Percentiles rank a stretch among this genome's conserved stretches.
Evolutionary conservation across 2,888 invertebrate species (phyloP).

Genomic region (Lithophane leautieri): DNA sequence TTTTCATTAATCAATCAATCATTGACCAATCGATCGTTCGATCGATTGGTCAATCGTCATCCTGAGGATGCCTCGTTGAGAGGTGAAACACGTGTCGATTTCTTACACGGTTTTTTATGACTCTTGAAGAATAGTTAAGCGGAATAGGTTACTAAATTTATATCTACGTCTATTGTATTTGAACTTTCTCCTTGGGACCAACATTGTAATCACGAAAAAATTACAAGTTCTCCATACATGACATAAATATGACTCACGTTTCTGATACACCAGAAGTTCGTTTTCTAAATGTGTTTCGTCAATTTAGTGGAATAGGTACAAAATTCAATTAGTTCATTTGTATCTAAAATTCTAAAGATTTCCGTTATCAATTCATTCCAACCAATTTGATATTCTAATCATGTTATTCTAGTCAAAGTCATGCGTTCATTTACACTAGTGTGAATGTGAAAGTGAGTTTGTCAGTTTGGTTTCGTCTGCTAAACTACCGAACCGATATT

Average conservation of each 20-base stretch:
- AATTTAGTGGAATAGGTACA: background rate
- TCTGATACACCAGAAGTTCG: background rate
- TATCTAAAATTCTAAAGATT: background rate
- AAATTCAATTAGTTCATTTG: background rate
- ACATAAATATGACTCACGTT: background rate
- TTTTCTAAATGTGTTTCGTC: background rate
- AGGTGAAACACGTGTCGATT: too few relatives aligned
- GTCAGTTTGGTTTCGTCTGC: background rate
- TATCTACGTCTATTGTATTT: too few relatives aligned
- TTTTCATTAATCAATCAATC: too few relatives aligned
- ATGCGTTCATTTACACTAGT: background rate
- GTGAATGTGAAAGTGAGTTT: slow-evolving; percentile 22
- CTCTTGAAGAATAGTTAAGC: too few relatives aligned
- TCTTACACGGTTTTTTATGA: too few relatives aligned
- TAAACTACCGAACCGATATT: background rate
- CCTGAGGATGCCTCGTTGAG: too few relatives aligned
- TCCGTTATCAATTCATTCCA: background rate
- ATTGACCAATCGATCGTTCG: too few relatives aligned
- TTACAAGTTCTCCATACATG: background rate
- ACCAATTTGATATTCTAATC: slow-evolving; percentile 24
- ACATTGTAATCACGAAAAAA: background rate
- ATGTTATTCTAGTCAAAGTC: background rate
- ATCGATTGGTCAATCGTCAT: too few relatives aligned
- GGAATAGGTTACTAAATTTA: too few relatives aligned
- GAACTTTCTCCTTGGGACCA: background rate